Conservation (phyloP, 2,113 vertebrate species). For the Cacatua alba region DNA sequence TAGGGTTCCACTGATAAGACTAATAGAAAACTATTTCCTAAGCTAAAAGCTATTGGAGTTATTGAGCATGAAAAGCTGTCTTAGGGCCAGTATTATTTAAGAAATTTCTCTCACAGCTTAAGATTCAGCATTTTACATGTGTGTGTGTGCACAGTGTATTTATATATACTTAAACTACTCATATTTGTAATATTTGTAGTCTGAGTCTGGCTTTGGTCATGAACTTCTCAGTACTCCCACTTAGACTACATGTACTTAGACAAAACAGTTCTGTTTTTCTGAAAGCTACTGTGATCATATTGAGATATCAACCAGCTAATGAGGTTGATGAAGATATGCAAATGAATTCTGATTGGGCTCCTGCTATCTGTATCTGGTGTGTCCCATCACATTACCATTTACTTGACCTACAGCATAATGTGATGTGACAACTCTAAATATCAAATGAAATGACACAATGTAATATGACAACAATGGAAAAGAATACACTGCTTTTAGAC, state of each 20-base stretch:
- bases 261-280: conserved; percentile 22
- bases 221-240: not conserved
- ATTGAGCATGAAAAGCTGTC: not conserved
- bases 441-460: not conserved
- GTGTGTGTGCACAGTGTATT: not conserved
- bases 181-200: not conserved
- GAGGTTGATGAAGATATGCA: not conserved
- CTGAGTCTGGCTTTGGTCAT: not conserved
- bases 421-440: conserved; percentile 15
- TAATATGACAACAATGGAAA: not conserved
- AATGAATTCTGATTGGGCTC: conserved; percentile 36
- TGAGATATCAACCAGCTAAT: not conserved
- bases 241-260: not conserved
- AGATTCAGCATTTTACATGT: not conserved
- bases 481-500: not conserved
- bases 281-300: not conserved
- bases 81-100: not conserved
- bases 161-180: not conserved
- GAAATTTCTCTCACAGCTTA: not conserved
- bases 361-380: conserved; percentile 28
- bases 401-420: not conserved
- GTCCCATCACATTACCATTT: conserved; percentile 5
- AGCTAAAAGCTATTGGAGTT: not conserved
- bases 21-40: not conserved
- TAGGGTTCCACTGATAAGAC: not conserved